Base-by-base conservation (phyloP, 2,888 invertebrate genomes). In the Spatulosminthurus flaviceps region DNA sequence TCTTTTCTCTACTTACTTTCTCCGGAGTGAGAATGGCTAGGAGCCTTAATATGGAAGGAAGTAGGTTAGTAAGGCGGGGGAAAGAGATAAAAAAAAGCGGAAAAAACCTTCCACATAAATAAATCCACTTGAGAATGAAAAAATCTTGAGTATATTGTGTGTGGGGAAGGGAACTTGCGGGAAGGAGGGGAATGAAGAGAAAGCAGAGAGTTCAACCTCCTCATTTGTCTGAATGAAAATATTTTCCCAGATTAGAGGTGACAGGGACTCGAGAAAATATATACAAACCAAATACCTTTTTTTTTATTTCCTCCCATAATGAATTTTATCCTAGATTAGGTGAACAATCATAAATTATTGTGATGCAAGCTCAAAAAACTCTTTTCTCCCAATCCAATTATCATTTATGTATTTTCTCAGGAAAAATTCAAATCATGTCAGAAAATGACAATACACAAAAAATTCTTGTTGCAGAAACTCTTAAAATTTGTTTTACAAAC, bases 11-110 rank as follows among this genome's bases (percentile, higher is more conserved):
- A 7, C 41, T 13, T 41, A 9, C 41, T 9, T 41, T 41, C 41
- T 13, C 41, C 41, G 41, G 13, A 7, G 13, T 9, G 9, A 41
- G 41, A 41, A 41, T 13, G n/a, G n/a, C n/a, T n/a, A n/a, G n/a
- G n/a, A 34, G 34, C 34, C 34, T 34, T 34, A 34, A 34, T 51
- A 51, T 51, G 16, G 51, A 19, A 22, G 1, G 42, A 72, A 72
- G 72, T 72, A 72, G 72, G 72, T 72, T 72, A 72, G 72, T 72
- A 51, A 72, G 72, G 51, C 72, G 22, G n/a, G 51, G 5, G 19
- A 51, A 41, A 70, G 21, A 41, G 29, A 41, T 34, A 70, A 11
- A 28, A 51, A 72, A 72, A 42, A 22, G 24, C 22, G 13, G 72
- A 0, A 16, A 51, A 51, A 51, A 21, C 51, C 51, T 51, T 51